Evolutionary conservation across 2,888 invertebrate genomes (phyloP), one percentile per base, ranked within the genome.

Genomic region (Rotaria magnacalcarata): DNA sequence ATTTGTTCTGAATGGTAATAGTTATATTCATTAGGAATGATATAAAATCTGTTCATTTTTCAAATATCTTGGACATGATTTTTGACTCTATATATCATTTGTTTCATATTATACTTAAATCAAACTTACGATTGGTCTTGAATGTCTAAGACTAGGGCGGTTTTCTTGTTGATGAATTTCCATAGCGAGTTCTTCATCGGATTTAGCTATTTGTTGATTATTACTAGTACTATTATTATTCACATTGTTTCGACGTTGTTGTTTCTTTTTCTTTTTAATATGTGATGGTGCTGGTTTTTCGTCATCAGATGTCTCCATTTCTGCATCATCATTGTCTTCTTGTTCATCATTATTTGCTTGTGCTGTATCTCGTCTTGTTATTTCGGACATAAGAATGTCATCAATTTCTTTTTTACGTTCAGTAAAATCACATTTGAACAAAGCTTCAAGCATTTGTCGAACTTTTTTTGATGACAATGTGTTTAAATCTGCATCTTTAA

Each of bases 391-490:
- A n/a, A 80, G 80, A 11, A 80, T 80, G n/a, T 80, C 80, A n/a
- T 80, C 80, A n/a, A 80, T 80, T 80, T 80, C 80, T 80, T 80
- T 80, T 47, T 80, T 80, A 41, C 80, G 43, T 47, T 80, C 80
- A 14, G 80, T 80, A 80, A 80, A 80, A 80, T 80, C 80, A 80
- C 80, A 80, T 47, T 80, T 80, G 19, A 80, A 80, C 19, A 80
- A 47, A 8, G 80, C n/a, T 80, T 80, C 80, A 43, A 80, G 47
- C 47, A 47, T 80, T 80, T 80, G 80, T 47, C 80, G 43, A 80
- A 80, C 80, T 80, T 80, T 80, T 80, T 80, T 80, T n/a, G 80
- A 80, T 80, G 80, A 80, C 47, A 80, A 80, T 7, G 80, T 80
- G 47, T 80, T 80, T 47, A 80, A 80, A 47, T 80, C 80, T 5